These are phyloP conservation scores for Podarcis cretensis DNA, from an alignment of 2,113 vertebrate species.

Conservation along the genomic window DNA sequence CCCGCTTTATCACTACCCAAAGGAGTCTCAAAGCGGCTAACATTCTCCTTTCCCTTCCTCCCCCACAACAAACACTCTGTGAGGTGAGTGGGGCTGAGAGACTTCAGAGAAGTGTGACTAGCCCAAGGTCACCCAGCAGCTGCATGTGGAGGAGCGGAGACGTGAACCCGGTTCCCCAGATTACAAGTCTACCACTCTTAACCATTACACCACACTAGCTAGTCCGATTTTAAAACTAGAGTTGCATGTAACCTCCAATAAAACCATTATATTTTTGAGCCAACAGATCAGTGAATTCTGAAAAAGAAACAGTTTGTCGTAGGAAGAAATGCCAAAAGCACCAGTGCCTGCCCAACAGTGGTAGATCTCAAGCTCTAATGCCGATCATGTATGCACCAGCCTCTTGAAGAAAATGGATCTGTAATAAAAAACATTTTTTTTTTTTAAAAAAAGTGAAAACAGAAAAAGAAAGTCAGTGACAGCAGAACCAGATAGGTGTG, in stretches of 20 bases:
- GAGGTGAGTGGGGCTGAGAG: too few relatives aligned
- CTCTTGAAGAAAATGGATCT: too few relatives aligned
- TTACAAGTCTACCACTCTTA: too few relatives aligned
- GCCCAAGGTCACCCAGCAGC: too few relatives aligned
- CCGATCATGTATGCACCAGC: neutral
- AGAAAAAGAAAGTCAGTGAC: neutral
- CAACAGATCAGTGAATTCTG: neutral
- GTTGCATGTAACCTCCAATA: neutral
- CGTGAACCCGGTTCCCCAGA: too few relatives aligned
- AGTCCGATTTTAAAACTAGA: neutral
- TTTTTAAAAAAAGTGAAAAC: neutral
- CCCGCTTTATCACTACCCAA: too few relatives aligned
- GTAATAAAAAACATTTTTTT: too few relatives aligned
- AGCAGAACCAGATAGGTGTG: neutral
- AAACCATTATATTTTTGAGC: neutral
- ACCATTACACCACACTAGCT: neutral
- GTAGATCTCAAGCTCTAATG: neutral
- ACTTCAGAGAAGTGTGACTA: too few relatives aligned
- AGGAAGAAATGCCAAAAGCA: neutral
- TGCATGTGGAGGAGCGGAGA: too few relatives aligned
- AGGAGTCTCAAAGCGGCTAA: too few relatives aligned
- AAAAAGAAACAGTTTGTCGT: neutral
- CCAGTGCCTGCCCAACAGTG: neutral
- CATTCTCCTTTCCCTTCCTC: too few relatives aligned
- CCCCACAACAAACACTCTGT: too few relatives aligned